Percentiles rank a stretch among this genome's conserved stretches.
phyloP scores from a whole-genome alignment of 2,797 vertebrate genomes.

The Mus minutoides region DNA sequence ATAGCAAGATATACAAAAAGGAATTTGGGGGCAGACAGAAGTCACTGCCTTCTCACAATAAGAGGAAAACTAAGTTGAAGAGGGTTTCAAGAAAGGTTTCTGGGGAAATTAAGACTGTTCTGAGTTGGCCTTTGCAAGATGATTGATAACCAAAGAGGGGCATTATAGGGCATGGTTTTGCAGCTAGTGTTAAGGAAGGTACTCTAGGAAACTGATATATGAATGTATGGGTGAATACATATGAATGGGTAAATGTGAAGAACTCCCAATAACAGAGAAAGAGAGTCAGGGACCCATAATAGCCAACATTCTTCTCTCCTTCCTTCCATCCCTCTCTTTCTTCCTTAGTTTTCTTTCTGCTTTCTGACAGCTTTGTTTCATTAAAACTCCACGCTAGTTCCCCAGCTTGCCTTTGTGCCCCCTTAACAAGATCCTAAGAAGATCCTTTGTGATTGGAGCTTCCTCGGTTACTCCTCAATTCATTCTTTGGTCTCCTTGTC shows the following conservation, averaged over 20 bases:
- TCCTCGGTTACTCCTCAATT: not conserved
- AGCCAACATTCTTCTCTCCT: not conserved
- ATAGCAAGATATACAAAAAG: not conserved
- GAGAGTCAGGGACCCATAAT: not conserved
- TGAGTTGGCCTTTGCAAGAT: not conserved
- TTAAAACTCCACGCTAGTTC: not conserved
- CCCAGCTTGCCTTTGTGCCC: not conserved
- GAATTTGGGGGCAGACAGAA: not conserved
- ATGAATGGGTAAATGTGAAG: not conserved
- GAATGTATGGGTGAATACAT: too few relatives aligned
- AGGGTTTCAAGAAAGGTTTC: not conserved
- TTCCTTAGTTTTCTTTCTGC: not conserved
- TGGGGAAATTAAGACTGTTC: not conserved
- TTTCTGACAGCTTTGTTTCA: not conserved
- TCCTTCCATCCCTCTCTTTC: not conserved
- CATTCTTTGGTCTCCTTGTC: not conserved
- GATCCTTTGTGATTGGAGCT: not conserved
- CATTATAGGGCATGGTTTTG: not conserved
- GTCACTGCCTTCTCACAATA: not conserved
- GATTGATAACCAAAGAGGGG: not conserved
- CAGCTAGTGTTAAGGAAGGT: not conserved
- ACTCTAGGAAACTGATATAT: not conserved
- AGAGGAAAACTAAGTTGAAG: not conserved
- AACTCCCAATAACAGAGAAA: not conserved
- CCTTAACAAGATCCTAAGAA: not conserved